A percentile compares a stretch with the other conserved stretches of the same genome.
Conservation (phyloP, 2,888 invertebrate species). For the Seira musarum region DNA sequence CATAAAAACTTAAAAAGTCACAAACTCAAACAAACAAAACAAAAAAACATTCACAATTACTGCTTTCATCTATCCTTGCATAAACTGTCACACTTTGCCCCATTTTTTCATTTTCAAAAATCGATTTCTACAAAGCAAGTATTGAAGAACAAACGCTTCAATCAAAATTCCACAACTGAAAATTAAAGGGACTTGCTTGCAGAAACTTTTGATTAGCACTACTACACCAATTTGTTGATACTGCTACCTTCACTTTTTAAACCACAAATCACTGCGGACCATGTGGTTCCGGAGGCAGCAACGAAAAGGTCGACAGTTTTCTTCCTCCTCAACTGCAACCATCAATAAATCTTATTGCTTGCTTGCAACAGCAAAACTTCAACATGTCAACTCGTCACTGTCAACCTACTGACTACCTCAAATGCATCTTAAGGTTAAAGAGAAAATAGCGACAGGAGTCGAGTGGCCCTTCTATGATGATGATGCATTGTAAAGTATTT, state of each 20-base stretch:
- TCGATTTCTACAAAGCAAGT: too few species aligned
- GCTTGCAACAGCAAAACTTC: neutral
- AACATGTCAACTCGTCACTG: neutral
- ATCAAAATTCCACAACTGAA: too few species aligned
- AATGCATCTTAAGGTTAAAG: slow-evolving; percentile 36
- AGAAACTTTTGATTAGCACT: too few species aligned
- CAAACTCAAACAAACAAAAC: too few species aligned
- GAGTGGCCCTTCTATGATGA: neutral
- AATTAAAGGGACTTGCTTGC: too few species aligned
- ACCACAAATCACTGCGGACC: neutral
- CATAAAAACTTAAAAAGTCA: too few species aligned
- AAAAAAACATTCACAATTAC: too few species aligned
- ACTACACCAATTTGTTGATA: neutral
- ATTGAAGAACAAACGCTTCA: too few species aligned
- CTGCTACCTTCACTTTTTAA: neutral
- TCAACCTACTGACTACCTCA: slow-evolving; percentile 8
- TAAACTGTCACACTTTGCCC: neutral
- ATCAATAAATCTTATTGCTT: neutral
- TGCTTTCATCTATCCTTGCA: too few species aligned
- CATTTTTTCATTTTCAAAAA: neutral
- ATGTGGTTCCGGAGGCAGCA: neutral
- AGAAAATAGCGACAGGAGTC: slow-evolving; percentile 37
- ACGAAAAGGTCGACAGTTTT: too few species aligned
- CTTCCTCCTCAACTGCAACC: too few species aligned
- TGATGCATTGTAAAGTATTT: neutral